Evolutionary conservation across 1,140 invertebrate species (phyloP), one percentile per base, ranked within the genome.

Genomic region (Drosophila paulistorum): DNA sequence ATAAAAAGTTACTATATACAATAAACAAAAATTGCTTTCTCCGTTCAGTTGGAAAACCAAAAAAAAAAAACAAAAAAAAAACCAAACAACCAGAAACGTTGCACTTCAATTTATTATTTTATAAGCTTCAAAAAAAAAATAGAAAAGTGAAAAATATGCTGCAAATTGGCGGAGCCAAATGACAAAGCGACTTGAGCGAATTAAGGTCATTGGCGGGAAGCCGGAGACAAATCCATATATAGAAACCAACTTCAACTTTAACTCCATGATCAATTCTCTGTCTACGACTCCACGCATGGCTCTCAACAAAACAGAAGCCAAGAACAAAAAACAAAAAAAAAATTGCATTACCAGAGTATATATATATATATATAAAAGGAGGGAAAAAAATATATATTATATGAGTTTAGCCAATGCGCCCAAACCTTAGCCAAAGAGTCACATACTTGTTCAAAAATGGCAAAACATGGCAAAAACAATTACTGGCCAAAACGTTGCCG

Each of bases 391-490:
- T 20, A 59, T 14, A 59, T 33, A 57, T 26, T 14, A 35, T 33
- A 66, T 23, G 64, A 68, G 63, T 65, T 57, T 68, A 78, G 79
- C 68, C 65, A 42, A 39, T 62, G n/a, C 61, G 14, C n/a, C 37
- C n/a, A 59, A 33, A 37, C 26, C 63, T 37, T 20, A 65, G 14
- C 61, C 68, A 48, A 67, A 77, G 66, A 77, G 66, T 77, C 73
- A 77, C 74, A 77, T 77, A 77, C 76, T 60, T 60, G 73, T 66
- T 58, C 74, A 77, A 65, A 77, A 77, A 77, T 77, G 74, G 68
- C 82, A 78, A 87, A 87, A 87, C 83, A 87, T 87, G 83, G 84
- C 79, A 80, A 83, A 89, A 89, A 87, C 83, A 87, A 89, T 87
- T 87, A 87, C 83, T 77, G 20, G 45, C 45, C 45, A 51, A 74